Evolutionary conservation across 2,797 vertebrate genomes (phyloP).

Genomic region (Crocodylus rhombifer): DNA sequence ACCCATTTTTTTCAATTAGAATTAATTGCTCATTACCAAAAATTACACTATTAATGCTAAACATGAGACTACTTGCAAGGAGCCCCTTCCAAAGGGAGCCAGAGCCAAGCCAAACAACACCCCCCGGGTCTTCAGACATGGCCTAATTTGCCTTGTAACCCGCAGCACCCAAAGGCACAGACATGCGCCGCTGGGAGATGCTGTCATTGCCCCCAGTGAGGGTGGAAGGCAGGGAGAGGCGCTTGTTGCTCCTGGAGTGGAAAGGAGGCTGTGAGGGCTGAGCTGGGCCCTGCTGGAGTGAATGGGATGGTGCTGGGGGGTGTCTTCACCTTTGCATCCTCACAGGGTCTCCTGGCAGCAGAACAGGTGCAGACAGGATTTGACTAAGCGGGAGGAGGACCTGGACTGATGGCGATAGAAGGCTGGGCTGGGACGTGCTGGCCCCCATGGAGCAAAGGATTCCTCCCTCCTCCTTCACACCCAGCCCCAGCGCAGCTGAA

Average conservation of each 20-base stretch:
- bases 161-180: not conserved
- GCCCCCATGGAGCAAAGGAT: not conserved
- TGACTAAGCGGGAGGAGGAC: too few relatives aligned
- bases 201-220: not conserved
- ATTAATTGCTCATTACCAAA: not conserved
- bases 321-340: not conserved
- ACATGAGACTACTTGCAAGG: not conserved
- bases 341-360: not conserved
- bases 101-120: not conserved
- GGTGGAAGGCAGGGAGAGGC: not conserved
- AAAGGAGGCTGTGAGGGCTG: not conserved
- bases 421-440: not conserved
- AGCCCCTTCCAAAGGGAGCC: not conserved
- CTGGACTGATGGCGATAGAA: too few relatives aligned
- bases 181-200: not conserved
- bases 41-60: not conserved
- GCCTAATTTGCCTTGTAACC: not conserved
- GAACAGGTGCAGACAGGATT: not conserved
- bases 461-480: not conserved
- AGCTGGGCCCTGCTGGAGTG: not conserved
- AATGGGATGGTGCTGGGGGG: not conserved
- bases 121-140: not conserved
- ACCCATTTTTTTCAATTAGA: not conserved
- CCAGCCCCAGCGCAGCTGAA: not conserved
- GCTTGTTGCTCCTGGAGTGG: not conserved